Base-by-base conservation (phyloP, 2,113 vertebrate genomes). In the Deroptyus accipitrinus region DNA sequence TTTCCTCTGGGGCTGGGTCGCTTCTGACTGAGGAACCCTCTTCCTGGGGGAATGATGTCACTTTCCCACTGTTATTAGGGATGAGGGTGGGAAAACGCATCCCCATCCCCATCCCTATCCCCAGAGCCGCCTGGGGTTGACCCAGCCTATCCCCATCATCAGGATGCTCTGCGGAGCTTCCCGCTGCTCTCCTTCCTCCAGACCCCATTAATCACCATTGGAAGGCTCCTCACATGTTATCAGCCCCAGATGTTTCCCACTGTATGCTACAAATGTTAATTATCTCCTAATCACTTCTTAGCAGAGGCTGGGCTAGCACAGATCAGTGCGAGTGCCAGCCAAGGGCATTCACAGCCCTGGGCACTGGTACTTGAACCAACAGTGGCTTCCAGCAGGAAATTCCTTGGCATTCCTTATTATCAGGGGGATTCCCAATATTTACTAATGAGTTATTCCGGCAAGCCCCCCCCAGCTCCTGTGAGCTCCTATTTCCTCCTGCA, bases 181-280 rank as follows among this genome's bases (percentile, higher is more conserved):
- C 37, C 3, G 0, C 46, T 10, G 6, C 66, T 51, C 82, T 63
- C 73, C 73, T 61, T 95, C 70, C 78, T 55, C 37, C 28, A 11
- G 83, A 68, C 67, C 49, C 87, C 78, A 72, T 96, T 74, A 84
- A 94, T 96, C 91, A 88, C 92, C 68, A 69, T 63, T 6, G 8
- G 8, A 69, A 79, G 86, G 76, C 55, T 96, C 92, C 88, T 95
- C 46, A 9, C 87, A 86, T 2, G 2, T 95, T 91, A 83, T 68
- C 52, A 68, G 94, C 93, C 95, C 97, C 98, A 98, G 97, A 97
- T 98, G 97, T 97, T 97, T 96, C 94, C 92, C 37, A 75, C 90
- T 97, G 96, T 96, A 97, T 68, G 83, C 92, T 97, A 96, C 97
- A 97, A 96, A 97, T 96, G 96, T 97, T 97, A 97, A 97, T 98